Conservation (phyloP, 2,797 vertebrate species). For the Pempheris klunzingeri region DNA sequence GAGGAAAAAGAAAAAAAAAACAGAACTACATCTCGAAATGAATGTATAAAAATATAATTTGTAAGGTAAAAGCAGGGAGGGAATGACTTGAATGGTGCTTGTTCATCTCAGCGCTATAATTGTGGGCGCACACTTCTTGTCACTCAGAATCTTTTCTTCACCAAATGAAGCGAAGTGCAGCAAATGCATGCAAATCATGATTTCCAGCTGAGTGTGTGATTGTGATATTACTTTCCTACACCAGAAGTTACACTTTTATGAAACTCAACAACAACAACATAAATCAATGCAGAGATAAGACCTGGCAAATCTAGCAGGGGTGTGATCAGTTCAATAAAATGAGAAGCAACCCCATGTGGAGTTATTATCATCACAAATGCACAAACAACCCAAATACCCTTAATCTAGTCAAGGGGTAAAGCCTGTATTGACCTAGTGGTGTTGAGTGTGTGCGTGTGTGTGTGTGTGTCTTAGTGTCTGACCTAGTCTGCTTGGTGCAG, state of each 20-base stretch:
- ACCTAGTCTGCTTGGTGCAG: slow-evolving; percentile 67
- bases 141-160: slow-evolving; percentile 18
- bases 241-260: slow-evolving; percentile 26
- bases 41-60: slow-evolving; percentile 57
- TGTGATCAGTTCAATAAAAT: slow-evolving; percentile 69
- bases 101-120: slow-evolving; percentile 41
- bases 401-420: slow-evolving; percentile 82
- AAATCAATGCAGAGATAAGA: slow-evolving; percentile 39
- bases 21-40: slow-evolving; percentile 54
- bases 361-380: slow-evolving; percentile 81
- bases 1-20: slow-evolving; percentile 42
- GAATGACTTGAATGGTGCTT: slow-evolving; percentile 33
- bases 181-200: slow-evolving; percentile 28
- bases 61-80: slow-evolving; percentile 23
- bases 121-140: slow-evolving; percentile 10
- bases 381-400: slow-evolving; percentile 82
- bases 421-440: slow-evolving; percentile 83
- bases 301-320: slow-evolving; percentile 36
- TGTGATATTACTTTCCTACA: slow-evolving; percentile 22
- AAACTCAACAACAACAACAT: slow-evolving; percentile 11
- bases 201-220: slow-evolving; percentile 26
- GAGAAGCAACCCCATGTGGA: slow-evolving; percentile 71
- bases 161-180: not conserved
- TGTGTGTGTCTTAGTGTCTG: slow-evolving; percentile 54
- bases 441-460: slow-evolving; percentile 33